Evolutionary conservation across 2,888 invertebrate genomes (phyloP), one percentile per base, ranked within the genome.

Genomic region (Phalera bucephala): DNA sequence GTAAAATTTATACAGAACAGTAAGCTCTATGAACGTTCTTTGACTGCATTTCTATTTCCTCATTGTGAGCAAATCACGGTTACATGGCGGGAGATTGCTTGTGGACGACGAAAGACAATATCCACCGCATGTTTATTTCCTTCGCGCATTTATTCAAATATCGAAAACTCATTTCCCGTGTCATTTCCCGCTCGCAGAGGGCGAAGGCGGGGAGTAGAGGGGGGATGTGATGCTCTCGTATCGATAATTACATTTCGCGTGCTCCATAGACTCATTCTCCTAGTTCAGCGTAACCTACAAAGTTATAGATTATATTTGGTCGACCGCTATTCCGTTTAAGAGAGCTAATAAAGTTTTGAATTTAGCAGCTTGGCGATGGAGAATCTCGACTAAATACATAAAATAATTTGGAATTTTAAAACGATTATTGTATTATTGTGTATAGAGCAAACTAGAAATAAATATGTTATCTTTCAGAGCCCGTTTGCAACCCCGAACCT

Each of bases 101-200:
- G 33, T 45, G 43, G 46, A 53, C 59, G 57, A 44, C 64, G 63
- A 45, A 40, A 72, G 74, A 79, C 83, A 87, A 88, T 85, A 86
- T 87, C 82, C 80, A 80, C 75, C 57, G 64, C 53, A 52, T 86
- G 78, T 87, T 87, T 87, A 79, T 84, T 88, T 86, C 84, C 87
- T 73, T 56, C 56, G 39, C 59, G 53, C 74, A 72, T 84, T 86
- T 83, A 77, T 87, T 79, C 78, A 80, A 82, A 83, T 82, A 82
- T 80, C 66, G 78, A 75, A 85, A 80, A 75, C 72, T 81, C 76
- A 88, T 89, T 85, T 87, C 89, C 86, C 72, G 58, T 62, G 64
- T 65, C 71, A 84, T 87, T 81, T 87, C 86, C 88, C 62, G 60
- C 41, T 50, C 41, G 48, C 43, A 36, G 49, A 45, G 45, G 40